Base-by-base conservation (phyloP, 2,888 invertebrate genomes). In the Micropterix aruncella region DNA sequence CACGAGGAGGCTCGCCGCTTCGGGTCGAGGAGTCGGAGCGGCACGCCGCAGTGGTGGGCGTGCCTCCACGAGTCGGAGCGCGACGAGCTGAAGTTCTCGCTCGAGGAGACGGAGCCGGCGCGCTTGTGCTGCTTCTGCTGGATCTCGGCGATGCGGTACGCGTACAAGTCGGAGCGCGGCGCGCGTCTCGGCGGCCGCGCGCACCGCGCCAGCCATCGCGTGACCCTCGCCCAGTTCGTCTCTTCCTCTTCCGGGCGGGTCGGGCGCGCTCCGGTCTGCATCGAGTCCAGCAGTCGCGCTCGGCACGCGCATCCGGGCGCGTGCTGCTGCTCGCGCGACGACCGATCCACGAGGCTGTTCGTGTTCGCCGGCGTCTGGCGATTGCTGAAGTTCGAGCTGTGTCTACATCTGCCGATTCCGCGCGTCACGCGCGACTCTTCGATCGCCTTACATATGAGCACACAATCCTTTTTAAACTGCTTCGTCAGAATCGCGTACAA, bases 401-500 rank as follows among this genome's bases (percentile, higher is more conserved):
- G 88, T 14, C 88, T 70, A 59, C 90, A 88, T 49, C 89, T 74
- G 12, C 89, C 90, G 55, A 90, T 89, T 45, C 89, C 88, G 47
- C 88, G 73, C 2, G 89, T 89, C 9, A 93, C 92, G 41, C 92
- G 73, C 36, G 90, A 89, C 65, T 93, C 95, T 62, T 96, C 95
- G 54, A 96, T 91, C 16, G 94, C 88, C 62, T 94, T 93, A 67
- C 94, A 95, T 46, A 95, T 85, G 60, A 91, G 80, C 2, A 94
- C 88, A 67, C 95, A 95, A 67, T 96, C 95, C 65, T 93, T 92
- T 65, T 95, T 95, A 64, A 95, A 95, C 63, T 95, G 94, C 61
- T 96, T 95, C 4, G 96, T 96, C 57, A 96, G 80, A 53, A 96
- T 95, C 42, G 96, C 96, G 63, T 97, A 97, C 18, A 97, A 77